Evolutionary conservation across 2,888 invertebrate species (phyloP).

Genomic region (Epinotia bilunana): DNA sequence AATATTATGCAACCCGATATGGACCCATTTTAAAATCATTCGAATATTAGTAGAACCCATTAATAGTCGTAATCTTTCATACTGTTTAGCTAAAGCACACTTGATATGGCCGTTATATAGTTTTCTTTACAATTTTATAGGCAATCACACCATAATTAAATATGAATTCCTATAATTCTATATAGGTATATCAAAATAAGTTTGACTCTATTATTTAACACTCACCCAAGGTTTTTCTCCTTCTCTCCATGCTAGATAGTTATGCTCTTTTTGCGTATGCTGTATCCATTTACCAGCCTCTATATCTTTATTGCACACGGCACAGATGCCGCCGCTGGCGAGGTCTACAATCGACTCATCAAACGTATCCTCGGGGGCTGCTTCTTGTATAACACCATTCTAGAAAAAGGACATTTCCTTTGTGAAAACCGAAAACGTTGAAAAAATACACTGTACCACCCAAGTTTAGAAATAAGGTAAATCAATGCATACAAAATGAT

Average conservation of each 20-base stretch:
- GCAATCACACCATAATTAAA: no score
- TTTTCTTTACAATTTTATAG: no score
- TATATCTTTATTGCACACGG: slow-evolving; percentile 30
- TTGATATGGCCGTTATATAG: no score
- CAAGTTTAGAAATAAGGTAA: no score
- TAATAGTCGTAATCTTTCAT: no score
- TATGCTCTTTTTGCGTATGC: slow-evolving; percentile 49
- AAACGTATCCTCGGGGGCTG: neutral
- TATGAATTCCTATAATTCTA: no score
- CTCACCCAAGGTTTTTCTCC: slow-evolving; percentile 50
- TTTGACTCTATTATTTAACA: neutral
- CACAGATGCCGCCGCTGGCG: slow-evolving; percentile 29
- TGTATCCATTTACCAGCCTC: slow-evolving; percentile 47
- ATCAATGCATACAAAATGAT: neutral
- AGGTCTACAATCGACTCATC: slow-evolving; percentile 21
- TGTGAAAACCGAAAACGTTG: neutral
- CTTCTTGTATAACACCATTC: slow-evolving; percentile 32
- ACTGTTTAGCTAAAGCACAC: no score
- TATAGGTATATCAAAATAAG: no score
- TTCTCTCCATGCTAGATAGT: slow-evolving; percentile 52
- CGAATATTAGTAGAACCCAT: no score
- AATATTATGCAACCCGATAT: no score
- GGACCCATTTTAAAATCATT: no score
- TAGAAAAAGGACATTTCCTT: slow-evolving; percentile 4
- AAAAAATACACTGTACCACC: no score